Conservation (phyloP, 2,113 vertebrate species). For the Phalacrocorax aristotelis region DNA sequence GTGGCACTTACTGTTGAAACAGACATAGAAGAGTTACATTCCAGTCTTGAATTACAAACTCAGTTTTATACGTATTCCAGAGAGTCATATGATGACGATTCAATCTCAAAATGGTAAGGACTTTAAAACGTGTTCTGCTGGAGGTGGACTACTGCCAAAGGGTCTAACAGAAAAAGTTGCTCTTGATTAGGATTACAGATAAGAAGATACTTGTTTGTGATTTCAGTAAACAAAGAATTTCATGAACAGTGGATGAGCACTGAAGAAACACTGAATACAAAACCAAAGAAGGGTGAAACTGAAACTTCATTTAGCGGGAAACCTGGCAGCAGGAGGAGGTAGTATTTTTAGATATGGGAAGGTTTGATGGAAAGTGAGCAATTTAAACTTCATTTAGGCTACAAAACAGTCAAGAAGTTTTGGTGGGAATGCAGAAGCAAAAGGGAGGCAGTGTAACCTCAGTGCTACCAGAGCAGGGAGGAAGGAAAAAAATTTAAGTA, state of each 20-base stretch:
- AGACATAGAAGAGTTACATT: not conserved
- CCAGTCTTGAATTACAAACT: not conserved
- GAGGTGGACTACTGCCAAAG: not conserved
- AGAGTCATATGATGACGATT: not conserved
- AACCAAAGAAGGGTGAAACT: not conserved
- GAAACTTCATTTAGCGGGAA: not conserved
- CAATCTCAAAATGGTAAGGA: not conserved
- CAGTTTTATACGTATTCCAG: not conserved
- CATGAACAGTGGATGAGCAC: not conserved
- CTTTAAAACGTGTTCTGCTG: not conserved
- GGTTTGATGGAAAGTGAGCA: not conserved
- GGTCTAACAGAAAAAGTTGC: not conserved
- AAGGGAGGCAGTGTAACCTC: not conserved
- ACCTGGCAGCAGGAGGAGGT: not conserved
- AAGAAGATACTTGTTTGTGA: not conserved
- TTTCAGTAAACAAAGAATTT: not conserved
- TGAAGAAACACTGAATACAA: not conserved
- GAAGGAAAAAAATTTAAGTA: not conserved
- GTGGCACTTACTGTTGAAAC: not conserved
- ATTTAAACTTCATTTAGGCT: not conserved
- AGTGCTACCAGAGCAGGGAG: not conserved
- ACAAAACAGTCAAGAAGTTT: not conserved
- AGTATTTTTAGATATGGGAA: not conserved
- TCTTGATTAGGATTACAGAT: not conserved
- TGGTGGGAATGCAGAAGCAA: not conserved